These are phyloP conservation scores for Labeo catla DNA, from an alignment of 2,113 vertebrate genomes.

Conservation along the genomic window DNA sequence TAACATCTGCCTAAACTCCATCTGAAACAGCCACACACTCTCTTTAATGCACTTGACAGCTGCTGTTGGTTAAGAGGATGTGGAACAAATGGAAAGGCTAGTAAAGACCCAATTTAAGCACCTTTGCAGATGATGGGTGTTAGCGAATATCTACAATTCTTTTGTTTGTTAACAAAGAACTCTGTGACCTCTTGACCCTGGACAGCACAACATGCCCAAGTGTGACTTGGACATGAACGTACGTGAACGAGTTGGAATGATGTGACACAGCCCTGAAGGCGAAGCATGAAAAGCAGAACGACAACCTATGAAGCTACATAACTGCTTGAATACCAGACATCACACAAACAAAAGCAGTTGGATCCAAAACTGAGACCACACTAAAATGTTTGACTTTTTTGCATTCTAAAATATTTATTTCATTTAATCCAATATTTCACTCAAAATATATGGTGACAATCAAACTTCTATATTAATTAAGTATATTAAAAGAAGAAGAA, in stretches of 20 bases:
- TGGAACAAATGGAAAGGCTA: background rate
- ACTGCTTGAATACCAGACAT: background rate
- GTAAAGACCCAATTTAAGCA: background rate
- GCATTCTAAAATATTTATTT: background rate
- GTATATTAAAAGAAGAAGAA: background rate
- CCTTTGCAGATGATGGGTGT: constrained; percentile 3
- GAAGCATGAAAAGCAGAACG: background rate
- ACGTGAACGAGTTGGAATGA: background rate
- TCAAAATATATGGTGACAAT: background rate
- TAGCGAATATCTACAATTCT: background rate
- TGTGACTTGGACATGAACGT: background rate
- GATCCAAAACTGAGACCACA: too few relatives aligned
- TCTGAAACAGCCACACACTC: too few relatives aligned
- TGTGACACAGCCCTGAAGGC: background rate
- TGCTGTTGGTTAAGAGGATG: background rate
- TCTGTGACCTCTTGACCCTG: background rate
- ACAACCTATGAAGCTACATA: background rate
- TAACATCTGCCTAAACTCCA: too few relatives aligned
- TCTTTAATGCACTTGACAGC: background rate
- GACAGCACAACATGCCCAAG: constrained; percentile 9
- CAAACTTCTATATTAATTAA: too few relatives aligned
- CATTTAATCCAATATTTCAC: background rate
- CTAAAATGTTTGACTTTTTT: background rate
- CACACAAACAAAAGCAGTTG: background rate
- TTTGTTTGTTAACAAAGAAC: constrained; percentile 13